These are phyloP conservation scores for Romanogobio albipinnatus DNA, from an alignment of 2,113 vertebrate genomes.

Conservation along the genomic window DNA sequence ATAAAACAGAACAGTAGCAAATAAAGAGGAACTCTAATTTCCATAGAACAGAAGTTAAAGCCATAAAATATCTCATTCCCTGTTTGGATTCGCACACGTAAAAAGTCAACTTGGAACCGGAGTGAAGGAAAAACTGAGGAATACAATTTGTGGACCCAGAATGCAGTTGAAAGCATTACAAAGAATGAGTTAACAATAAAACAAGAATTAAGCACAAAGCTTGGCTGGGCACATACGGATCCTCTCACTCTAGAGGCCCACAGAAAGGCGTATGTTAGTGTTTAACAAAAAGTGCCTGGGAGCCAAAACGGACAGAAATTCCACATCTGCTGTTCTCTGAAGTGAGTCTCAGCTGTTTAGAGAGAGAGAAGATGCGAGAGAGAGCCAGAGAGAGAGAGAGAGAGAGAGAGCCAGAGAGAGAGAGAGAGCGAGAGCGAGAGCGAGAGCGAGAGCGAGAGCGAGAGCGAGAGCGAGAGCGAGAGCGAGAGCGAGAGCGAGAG, in stretches of 20 bases:
- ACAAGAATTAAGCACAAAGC: background rate
- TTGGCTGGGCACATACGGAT: slow-evolving; percentile 48
- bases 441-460: too few relatives aligned
- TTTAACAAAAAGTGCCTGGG: slow-evolving; percentile 53
- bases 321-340: slow-evolving; percentile 81
- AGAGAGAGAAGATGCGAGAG: slow-evolving; percentile 13
- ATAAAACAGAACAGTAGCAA: background rate
- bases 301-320: slow-evolving; percentile 70
- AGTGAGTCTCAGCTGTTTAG: slow-evolving; percentile 73
- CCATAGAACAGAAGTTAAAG: background rate
- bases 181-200: slow-evolving; percentile 11
- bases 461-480: too few relatives aligned
- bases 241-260: slow-evolving; percentile 66
- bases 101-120: background rate
- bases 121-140: slow-evolving; percentile 2
- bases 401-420: background rate
- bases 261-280: slow-evolving; percentile 64
- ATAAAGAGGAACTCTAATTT: slow-evolving; percentile 19
- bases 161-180: background rate
- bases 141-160: background rate
- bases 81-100: background rate
- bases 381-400: slow-evolving; percentile 34
- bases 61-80: background rate
- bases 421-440: background rate
- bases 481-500: too few relatives aligned